Evolutionary conservation across 64 coral and sea anemone genomes (phyloP), one percentile per base, ranked within the genome.

Genomic region (Acropora yongei): DNA sequence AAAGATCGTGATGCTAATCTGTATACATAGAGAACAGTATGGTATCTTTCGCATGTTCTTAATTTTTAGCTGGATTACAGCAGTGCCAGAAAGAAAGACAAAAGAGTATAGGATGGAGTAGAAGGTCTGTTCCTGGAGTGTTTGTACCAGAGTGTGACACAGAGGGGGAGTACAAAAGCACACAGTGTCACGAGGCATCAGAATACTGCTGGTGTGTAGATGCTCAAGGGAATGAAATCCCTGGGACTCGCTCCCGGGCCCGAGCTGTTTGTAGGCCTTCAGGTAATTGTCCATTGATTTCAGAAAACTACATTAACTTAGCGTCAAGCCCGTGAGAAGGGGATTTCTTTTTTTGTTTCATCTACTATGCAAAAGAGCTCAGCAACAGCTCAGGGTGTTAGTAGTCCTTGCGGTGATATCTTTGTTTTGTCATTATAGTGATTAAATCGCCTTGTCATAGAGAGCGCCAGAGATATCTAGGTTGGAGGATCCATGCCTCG

Each of bases 121-220:
- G 91, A 47, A 66, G 30, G 8, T 74, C 91, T 53, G 66, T 46
- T 44, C 58, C 43, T 58, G 95, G 88, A 9, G 79, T 86, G 5
- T 97, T 97, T 72, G 89, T 97, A 60, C 95, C 95, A 4, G 71
- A 93, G 5, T 97, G 95, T 73, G 90, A 89, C 14, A 39, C 92
- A 7, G 77, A 84, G 82, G 95, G 95, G 72, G 72, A 79, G 1
- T 97, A 91, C 50, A 58, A 94, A 74, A 82, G 74, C 11, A 73
- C 76, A 1, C 95, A 97, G 17, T 97, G 95, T 40, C 88, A 88
- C 19, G 69, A 66, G 11, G 39, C 84, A 49, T 88, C 88, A 1
- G 68, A 69, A 30, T 87, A 91, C 49, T 97, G 95, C 57, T 97
- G 95, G 95, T 97, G 95, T 88, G 92, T 94, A 5, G 89, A 97